phyloP scores from a whole-genome alignment of 2,888 invertebrate species.

The Platycnemis pennipes region DNA sequence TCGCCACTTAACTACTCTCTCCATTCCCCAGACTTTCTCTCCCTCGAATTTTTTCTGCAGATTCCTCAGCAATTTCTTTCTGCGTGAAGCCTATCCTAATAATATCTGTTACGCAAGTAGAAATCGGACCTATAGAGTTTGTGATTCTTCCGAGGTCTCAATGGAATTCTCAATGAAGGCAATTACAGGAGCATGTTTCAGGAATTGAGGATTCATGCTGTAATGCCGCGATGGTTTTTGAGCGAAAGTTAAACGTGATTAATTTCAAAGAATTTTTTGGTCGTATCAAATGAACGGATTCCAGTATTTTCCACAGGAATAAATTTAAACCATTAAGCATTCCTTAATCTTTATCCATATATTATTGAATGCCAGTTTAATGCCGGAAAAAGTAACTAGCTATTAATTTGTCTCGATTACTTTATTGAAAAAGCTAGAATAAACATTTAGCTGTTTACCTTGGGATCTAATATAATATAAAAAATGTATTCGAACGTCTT shows the following conservation, averaged over 20 bases:
- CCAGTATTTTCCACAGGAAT: no score
- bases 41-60: background rate
- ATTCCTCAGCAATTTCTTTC: background rate
- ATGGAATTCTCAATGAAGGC: background rate
- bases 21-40: conserved; percentile 6
- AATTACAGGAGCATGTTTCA: background rate
- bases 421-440: no score
- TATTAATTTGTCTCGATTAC: no score
- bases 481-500: no score
- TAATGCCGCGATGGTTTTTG: background rate
- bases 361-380: no score
- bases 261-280: background rate
- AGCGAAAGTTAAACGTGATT: background rate
- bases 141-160: background rate
- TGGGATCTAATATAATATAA: no score
- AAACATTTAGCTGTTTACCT: no score
- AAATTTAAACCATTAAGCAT: no score
- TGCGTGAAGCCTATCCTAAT: background rate
- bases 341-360: no score
- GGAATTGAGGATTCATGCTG: background rate
- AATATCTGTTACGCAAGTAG: background rate
- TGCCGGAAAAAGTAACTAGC: no score
- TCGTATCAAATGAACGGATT: no score
- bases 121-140: background rate
- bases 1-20: background rate